phyloP scores from a whole-genome alignment of 2,113 vertebrate species.

The Petromus typicus region DNA sequence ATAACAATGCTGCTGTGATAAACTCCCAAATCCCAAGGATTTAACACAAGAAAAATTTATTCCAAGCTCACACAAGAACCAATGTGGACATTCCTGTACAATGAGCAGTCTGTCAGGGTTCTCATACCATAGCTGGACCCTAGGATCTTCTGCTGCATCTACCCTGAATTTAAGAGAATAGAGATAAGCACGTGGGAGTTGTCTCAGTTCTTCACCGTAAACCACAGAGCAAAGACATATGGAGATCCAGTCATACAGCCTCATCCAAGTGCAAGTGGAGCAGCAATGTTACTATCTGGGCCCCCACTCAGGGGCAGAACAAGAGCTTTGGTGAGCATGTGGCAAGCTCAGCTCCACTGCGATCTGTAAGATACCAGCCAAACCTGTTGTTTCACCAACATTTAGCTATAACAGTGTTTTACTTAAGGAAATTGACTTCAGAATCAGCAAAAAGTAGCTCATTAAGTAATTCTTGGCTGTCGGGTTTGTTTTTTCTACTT shows the following conservation, averaged over 20 bases:
- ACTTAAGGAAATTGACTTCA: background rate
- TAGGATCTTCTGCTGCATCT: background rate
- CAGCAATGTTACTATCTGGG: background rate
- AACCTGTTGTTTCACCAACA: background rate
- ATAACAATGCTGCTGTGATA: background rate
- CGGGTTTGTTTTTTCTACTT: constrained; percentile 27
- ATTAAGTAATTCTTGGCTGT: constrained; percentile 27
- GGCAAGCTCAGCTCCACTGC: background rate
- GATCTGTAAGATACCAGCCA: background rate
- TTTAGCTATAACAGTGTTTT: background rate
- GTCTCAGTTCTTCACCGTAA: background rate
- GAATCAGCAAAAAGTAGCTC: background rate
- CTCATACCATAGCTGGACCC: background rate
- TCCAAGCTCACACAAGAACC: background rate
- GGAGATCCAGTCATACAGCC: background rate
- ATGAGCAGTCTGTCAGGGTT: background rate
- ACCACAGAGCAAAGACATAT: background rate
- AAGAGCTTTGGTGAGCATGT: background rate
- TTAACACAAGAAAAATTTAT: background rate
- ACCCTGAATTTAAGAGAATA: background rate
- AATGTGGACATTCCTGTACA: background rate
- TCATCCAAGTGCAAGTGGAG: background rate
- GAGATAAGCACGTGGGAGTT: background rate
- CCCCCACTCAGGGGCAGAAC: background rate
- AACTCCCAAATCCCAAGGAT: background rate